Conservation (phyloP, 35 echinoderm and acorn worm species). For the Eucidaris tribuloides region DNA sequence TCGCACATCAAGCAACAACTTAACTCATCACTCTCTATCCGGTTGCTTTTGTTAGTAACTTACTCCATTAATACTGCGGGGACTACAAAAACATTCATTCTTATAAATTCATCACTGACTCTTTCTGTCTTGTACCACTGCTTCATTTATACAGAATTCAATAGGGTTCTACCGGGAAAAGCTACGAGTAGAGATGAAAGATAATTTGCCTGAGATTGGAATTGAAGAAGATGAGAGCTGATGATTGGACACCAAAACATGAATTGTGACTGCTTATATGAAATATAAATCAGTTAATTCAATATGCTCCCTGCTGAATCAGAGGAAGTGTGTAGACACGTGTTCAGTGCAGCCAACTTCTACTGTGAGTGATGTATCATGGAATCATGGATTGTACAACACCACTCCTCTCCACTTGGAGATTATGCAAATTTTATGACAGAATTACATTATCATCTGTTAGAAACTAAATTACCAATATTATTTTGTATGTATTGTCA, state of each 20-base stretch:
- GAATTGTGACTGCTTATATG: too few relatives aligned
- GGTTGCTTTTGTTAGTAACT: neutral
- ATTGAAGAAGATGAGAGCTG: constrained; percentile 18
- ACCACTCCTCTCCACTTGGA: too few relatives aligned
- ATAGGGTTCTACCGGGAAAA: constrained; percentile 53
- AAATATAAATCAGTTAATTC: too few relatives aligned
- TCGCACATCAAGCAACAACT: neutral
- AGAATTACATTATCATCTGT: too few relatives aligned
- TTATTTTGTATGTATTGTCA: too few relatives aligned
- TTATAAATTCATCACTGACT: neutral
- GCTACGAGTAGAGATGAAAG: constrained; percentile 44
- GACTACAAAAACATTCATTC: neutral
- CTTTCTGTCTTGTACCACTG: neutral
- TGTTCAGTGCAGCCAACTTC: too few relatives aligned
- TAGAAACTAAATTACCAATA: too few relatives aligned
- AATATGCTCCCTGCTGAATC: too few relatives aligned
- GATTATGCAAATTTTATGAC: too few relatives aligned
- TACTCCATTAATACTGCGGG: neutral
- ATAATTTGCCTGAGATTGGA: constrained; percentile 58
- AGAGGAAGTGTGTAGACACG: too few relatives aligned
- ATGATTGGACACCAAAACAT: neutral
- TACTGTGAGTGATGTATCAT: too few relatives aligned
- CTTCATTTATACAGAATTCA: constrained; percentile 21
- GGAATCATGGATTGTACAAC: too few relatives aligned
- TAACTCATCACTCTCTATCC: neutral